Conservation (phyloP, 1,140 invertebrate genomes). For the Drosophila serrata region DNA sequence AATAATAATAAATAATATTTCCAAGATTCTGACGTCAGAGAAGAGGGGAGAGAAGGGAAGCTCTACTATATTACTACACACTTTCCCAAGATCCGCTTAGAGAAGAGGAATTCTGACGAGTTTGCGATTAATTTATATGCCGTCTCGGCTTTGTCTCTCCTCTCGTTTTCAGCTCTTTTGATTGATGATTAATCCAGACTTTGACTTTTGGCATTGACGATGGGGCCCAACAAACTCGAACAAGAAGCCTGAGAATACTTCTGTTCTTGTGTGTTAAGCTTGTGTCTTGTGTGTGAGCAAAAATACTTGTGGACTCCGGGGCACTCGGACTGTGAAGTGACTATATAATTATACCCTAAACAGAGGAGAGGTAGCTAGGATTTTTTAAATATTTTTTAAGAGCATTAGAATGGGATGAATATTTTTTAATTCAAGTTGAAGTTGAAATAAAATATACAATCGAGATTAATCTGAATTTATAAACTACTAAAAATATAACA, state of each 20-base stretch:
- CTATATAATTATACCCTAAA: constrained; percentile 27
- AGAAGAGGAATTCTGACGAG: neutral
- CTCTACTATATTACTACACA: neutral
- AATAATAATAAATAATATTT: constrained; percentile 3
- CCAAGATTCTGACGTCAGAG: constrained; percentile 11
- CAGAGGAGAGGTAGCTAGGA: neutral
- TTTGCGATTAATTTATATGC: constrained; percentile 75
- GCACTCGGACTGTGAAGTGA: constrained; percentile 1
- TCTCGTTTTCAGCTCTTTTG: constrained; percentile 49
- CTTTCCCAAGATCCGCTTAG: constrained; percentile 41
- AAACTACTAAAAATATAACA: neutral
- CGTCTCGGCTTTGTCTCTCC: constrained; percentile 21
- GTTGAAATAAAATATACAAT: neutral
- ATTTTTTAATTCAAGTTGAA: neutral
- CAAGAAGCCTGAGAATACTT: constrained; percentile 36
- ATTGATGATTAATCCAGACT: constrained; percentile 83
- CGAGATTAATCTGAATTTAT: neutral
- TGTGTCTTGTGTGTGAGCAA: constrained; percentile 5
- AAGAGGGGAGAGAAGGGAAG: neutral
- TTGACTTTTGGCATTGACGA: constrained; percentile 79
- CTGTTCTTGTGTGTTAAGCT: constrained; percentile 16
- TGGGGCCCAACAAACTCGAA: neutral
- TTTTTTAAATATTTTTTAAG: neutral
- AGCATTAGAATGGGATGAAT: neutral
- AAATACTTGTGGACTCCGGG: neutral